Base-by-base conservation (phyloP, 2,888 invertebrate genomes). In the Fragum whitleyi region DNA sequence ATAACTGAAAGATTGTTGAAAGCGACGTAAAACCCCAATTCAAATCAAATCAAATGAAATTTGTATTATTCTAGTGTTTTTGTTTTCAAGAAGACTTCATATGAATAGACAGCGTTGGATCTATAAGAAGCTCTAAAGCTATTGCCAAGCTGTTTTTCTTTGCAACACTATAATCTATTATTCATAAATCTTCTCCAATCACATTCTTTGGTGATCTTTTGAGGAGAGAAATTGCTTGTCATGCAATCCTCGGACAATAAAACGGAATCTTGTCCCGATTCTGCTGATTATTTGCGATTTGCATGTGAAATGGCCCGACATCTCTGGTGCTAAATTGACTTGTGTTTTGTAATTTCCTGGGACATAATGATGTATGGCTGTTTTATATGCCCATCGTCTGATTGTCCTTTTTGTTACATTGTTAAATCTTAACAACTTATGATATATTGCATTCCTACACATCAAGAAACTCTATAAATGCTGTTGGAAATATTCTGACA, bases 281-380 rank as follows among this genome's bases (percentile, higher is more conserved):
- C 26, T 42, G 42, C n/a, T 65, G 65, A 39, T 65, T 32, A 65
- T 65, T 21, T 21, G 26, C 19, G 65, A 65, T 65, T 65, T 65
- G 65, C 65, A 65, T 65, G 65, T 65, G 65, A 65, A 65, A 65
- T 23, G 23, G 65, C 26, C 61, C 32, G 29, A 32, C 61, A 32
- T 29, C 32, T 42, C 65, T 65, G 39, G 36, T 65, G 42, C 9
- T 65, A 65, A 65, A 65, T 65, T 65, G 65, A 42, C 65, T 42
- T 65, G 21, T 21, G 42, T 19, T 61, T 42, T 21, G 21, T 42
- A 6, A n/a, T 14, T 65, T 65, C 36, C 42, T 26, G 39, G 65
- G 11, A 42, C 21, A n/a, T 23, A 65, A 65, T 65, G 65, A 65
- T 65, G 42, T 65, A 65, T 65, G 65, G 65, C 42, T 26, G 1